Evolutionary conservation across 1,140 invertebrate genomes (phyloP).

Genomic region (Sitodiplosis mosellana): DNA sequence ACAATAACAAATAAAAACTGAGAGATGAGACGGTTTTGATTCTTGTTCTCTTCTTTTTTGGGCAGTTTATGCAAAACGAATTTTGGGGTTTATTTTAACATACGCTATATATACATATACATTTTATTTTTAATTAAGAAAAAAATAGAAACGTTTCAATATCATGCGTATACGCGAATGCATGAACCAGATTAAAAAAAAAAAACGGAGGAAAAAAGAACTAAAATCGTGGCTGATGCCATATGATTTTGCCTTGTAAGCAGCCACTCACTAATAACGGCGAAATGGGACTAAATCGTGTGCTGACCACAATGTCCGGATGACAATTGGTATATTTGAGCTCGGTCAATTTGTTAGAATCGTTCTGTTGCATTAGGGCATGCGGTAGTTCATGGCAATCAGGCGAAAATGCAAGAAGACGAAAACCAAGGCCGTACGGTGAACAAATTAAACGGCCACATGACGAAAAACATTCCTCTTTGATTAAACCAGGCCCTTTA

Average conservation of each 20-base stretch:
- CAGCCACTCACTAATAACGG: slow-evolving; percentile 76
- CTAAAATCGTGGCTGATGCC: slow-evolving; percentile 58
- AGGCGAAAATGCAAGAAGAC: slow-evolving; percentile 60
- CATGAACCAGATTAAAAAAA: too few species aligned
- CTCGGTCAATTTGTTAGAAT: slow-evolving; percentile 32
- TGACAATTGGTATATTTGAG: slow-evolving; percentile 54
- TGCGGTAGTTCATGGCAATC: slow-evolving; percentile 61
- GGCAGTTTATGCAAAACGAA: too few species aligned
- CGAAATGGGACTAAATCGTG: slow-evolving; percentile 75
- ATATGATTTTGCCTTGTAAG: slow-evolving; percentile 67
- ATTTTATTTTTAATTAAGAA: too few species aligned
- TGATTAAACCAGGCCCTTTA: slow-evolving; percentile 69
- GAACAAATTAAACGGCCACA: slow-evolving; percentile 80
- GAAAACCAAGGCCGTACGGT: slow-evolving; percentile 66
- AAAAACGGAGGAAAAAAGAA: too few species aligned
- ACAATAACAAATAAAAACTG: too few species aligned
- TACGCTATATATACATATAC: too few species aligned
- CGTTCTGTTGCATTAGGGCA: slow-evolving; percentile 32
- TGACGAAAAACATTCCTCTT: slow-evolving; percentile 73
- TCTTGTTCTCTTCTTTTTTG: too few species aligned
- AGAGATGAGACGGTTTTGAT: too few species aligned
- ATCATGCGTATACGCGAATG: too few species aligned
- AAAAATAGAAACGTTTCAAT: too few species aligned
- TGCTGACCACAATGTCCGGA: slow-evolving; percentile 69
- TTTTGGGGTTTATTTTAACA: too few species aligned